A percentile compares a stretch with the other conserved stretches of the same genome.
These are phyloP conservation scores for Hirtodrosophila alboralis DNA, from an alignment of 2,888 invertebrate species.

Conservation along the genomic window DNA sequence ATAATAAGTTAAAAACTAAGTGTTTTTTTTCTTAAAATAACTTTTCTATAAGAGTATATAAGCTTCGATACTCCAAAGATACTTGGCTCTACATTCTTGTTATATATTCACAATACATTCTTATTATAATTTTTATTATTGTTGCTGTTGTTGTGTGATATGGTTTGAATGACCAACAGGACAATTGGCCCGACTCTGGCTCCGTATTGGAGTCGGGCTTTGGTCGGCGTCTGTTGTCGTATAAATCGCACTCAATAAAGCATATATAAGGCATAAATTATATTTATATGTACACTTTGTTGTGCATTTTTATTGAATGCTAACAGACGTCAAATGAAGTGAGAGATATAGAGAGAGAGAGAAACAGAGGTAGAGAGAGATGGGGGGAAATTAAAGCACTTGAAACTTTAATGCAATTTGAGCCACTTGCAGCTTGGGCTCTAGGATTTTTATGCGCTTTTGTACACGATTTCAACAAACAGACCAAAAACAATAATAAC, in stretches of 20 bases:
- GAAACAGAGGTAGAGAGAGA: slow-evolving; percentile 1
- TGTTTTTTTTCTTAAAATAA: too few species aligned
- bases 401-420: slow-evolving; percentile 71
- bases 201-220: too few species aligned
- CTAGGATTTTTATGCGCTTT: slow-evolving; percentile 31
- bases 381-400: slow-evolving; percentile 72
- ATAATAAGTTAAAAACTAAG: too few species aligned
- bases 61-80: too few species aligned
- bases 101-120: slow-evolving; percentile 15
- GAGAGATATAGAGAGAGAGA: background rate
- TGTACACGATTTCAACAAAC: slow-evolving; percentile 34
- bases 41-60: too few species aligned
- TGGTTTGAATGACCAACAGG: slow-evolving; percentile 40
- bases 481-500: slow-evolving; percentile 8
- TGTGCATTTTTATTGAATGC: slow-evolving; percentile 48
- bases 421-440: slow-evolving; percentile 39
- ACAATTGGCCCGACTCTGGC: slow-evolving; percentile 44
- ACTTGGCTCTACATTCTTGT: too few species aligned
- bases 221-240: slow-evolving; percentile 66
- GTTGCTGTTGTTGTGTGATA: slow-evolving; percentile 22
- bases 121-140: slow-evolving; percentile 8
- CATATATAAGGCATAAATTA: slow-evolving; percentile 73
- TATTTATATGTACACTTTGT: slow-evolving; percentile 52
- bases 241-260: slow-evolving; percentile 78
- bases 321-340: slow-evolving; percentile 24